These are phyloP conservation scores for Achatina immaculata DNA, from an alignment of 1,140 invertebrate species.

Conservation along the genomic window DNA sequence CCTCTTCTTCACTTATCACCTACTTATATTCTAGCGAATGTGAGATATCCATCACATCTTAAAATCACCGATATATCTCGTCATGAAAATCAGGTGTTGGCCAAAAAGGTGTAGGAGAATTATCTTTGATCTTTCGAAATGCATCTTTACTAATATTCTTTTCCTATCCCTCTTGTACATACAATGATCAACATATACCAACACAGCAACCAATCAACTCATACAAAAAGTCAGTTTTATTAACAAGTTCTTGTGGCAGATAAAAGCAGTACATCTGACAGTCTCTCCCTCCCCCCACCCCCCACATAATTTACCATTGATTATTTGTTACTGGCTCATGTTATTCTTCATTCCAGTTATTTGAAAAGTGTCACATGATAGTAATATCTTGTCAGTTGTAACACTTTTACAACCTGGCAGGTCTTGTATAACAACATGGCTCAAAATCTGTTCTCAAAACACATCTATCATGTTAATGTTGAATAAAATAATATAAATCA, in stretches of 20 bases:
- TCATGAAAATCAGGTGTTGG: too few species aligned
- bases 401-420: not conserved
- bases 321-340: not conserved
- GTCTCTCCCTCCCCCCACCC: too few species aligned
- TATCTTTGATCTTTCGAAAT: too few species aligned
- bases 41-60: too few species aligned
- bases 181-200: too few species aligned
- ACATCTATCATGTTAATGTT: not conserved
- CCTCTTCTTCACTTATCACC: too few species aligned
- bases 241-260: constrained; percentile 37
- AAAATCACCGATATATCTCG: too few species aligned
- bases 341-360: not conserved
- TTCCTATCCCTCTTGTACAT: too few species aligned
- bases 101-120: too few species aligned
- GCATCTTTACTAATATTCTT: too few species aligned
- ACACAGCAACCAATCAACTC: not conserved
- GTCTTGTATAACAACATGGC: not conserved
- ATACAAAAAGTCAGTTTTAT: constrained; percentile 36
- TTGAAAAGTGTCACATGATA: not conserved
- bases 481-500: not conserved
- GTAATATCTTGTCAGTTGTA: constrained; percentile 7
- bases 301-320: not conserved
- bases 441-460: not conserved
- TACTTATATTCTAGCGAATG: too few species aligned
- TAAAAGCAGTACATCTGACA: constrained; percentile 30